Percentiles rank a stretch among this genome's conserved stretches.
These are phyloP conservation scores for Mormyrops boulengeri DNA, from an alignment of 2,797 vertebrate species.

Conservation along the genomic window DNA sequence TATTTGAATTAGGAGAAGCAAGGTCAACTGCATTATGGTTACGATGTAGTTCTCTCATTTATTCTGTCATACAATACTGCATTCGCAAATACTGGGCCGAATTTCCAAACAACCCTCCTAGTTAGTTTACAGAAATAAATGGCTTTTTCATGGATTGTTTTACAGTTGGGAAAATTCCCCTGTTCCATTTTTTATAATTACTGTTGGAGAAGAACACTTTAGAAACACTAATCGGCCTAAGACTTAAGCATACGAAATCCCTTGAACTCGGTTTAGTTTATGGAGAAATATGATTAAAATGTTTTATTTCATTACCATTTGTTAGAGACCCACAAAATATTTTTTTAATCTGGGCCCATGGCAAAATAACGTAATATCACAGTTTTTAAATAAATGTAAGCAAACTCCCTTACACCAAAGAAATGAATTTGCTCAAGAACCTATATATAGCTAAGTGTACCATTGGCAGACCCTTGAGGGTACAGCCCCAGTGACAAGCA, in stretches of 20 bases:
- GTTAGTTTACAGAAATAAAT: conserved; percentile 4
- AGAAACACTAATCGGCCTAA: neutral
- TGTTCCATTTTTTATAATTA: neutral
- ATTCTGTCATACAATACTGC: neutral
- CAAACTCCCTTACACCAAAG: neutral
- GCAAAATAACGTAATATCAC: neutral
- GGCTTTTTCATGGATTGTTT: neutral
- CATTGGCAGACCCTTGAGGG: no score
- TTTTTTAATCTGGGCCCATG: neutral
- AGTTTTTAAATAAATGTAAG: neutral
- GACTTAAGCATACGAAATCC: neutral
- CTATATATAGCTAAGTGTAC: no score
- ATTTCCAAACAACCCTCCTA: neutral
- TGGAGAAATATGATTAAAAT: neutral
- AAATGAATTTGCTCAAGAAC: neutral
- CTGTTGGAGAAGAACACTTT: neutral
- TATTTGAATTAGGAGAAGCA: conserved; percentile 7
- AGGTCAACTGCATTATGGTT: neutral
- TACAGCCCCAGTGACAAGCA: no score
- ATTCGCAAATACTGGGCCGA: neutral
- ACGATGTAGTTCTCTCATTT: neutral
- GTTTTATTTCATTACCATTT: conserved; percentile 2
- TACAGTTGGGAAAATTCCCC: neutral
- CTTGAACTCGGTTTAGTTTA: neutral
- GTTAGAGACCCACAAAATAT: neutral